Base-by-base conservation (phyloP, 2,113 vertebrate genomes). In the Hiodon alosoides region DNA sequence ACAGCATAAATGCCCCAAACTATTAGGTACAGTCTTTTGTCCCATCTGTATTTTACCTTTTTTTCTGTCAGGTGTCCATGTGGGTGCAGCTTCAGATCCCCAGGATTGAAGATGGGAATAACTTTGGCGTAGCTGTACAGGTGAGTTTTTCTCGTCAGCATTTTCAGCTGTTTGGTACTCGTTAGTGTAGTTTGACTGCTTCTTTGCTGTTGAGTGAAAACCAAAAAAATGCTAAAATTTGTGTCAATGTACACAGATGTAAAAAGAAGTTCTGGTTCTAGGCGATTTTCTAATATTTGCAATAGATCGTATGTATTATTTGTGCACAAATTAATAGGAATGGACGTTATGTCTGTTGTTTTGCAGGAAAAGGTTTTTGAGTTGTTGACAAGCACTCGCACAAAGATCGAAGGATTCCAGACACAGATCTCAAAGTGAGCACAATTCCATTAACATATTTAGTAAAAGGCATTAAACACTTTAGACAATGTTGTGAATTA, bases 61-160 rank as follows among this genome's bases (percentile, higher is more conserved):
- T 67, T 65, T 47, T 52, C 67, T 10, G 14, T 61, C 75, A 96
- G 95, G 93, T 95, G 73, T 92, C 93, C 1, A 92, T 94, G 81
- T 96, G 95, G 95, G 80, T 96, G 61, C 94, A 96, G 51, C 92
- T 96, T 7, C 93, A 94, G 79, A 91, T 96, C 71, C 95, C 95
- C 7, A 91, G 85, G 78, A 94, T 96, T 84, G 94, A 96, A 73
- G 95, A 96, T 57, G 95, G 95, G 0, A 94, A 96, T 83, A 96
- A 96, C 83, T 96, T 96, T 75, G 95, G 95, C n/a, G 95, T 96
- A 55, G 93, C 94, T 0, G 94, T 96, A 9, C 95, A 96, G 93
- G 94, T 96, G 7, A 14, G 86, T 82, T 75, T 65, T 0, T 4
- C 8, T 17, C 5, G 2, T 50, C 2, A 31, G 31, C 31, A 3